Percentiles rank a stretch among this genome's conserved stretches.
Evolutionary conservation across 2,113 vertebrate genomes (phyloP).

Genomic region (Meles meles): DNA sequence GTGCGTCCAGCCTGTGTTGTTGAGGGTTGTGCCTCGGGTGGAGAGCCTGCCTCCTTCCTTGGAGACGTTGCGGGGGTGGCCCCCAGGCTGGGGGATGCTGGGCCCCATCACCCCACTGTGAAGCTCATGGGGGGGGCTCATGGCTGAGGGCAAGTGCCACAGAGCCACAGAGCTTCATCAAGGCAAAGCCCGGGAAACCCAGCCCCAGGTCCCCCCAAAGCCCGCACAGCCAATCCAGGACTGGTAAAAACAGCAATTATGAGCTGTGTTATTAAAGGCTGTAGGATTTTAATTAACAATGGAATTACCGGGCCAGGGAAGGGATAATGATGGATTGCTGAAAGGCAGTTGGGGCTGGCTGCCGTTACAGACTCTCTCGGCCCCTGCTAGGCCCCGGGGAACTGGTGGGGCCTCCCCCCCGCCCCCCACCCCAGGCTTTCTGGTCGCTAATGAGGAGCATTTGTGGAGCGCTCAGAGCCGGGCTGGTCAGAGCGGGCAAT

Average conservation of each 20-base stretch:
- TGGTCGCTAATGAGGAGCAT: not conserved
- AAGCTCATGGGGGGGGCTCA: not conserved
- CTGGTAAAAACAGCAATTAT: slow-evolving; percentile 33
- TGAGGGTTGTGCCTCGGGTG: not conserved
- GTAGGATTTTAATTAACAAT: slow-evolving; percentile 56
- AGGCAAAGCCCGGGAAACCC: not conserved
- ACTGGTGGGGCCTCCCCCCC: not conserved
- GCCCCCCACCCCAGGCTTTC: not conserved
- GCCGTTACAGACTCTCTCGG: not conserved
- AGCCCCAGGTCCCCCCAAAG: not conserved
- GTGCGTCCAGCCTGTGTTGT: not conserved
- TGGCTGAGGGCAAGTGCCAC: not conserved
- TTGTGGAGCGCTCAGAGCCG: not conserved
- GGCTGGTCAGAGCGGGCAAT: not conserved
- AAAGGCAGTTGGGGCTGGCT: not conserved
- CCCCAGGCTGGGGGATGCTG: fast-evolving
- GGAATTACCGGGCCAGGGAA: not conserved
- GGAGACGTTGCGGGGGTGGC: not conserved
- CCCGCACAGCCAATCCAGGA: not conserved
- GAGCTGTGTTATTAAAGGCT: slow-evolving; percentile 30
- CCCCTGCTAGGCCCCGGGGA: not conserved
- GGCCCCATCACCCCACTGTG: fast-evolving
- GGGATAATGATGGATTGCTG: not conserved
- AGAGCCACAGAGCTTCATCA: not conserved
- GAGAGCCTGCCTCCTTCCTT: not conserved